Conservation (phyloP, 2,888 invertebrate species). For the Tetragonisca angustula region DNA sequence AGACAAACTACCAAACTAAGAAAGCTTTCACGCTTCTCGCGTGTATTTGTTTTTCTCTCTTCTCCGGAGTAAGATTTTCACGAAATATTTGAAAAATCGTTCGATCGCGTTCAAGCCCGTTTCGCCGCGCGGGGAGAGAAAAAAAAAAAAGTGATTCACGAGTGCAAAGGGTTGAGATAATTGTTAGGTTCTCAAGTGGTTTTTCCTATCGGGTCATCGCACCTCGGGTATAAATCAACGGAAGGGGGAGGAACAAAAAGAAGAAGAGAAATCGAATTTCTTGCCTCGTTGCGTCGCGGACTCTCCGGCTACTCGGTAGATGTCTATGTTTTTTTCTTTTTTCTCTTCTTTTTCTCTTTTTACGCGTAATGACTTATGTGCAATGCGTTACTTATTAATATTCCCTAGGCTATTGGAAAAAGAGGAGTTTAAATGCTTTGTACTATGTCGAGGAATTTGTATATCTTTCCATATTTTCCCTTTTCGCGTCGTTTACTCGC, state of each 20-base stretch:
- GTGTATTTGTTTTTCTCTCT: neutral
- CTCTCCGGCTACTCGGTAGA: conserved; percentile 49
- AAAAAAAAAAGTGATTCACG: neutral
- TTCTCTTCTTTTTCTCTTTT: neutral
- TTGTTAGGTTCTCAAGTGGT: neutral
- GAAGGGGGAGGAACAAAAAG: neutral
- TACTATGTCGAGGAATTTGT: conserved; percentile 84
- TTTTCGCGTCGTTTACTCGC: conserved; percentile 67
- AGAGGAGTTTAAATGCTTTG: conserved; percentile 82
- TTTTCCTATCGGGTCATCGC: neutral
- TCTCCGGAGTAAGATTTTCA: neutral
- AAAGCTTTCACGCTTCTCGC: neutral
- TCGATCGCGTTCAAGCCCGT: too few species aligned
- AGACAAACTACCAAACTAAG: neutral
- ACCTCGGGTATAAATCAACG: neutral
- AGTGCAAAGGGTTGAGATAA: conserved; percentile 1
- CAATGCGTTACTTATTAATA: conserved; percentile 54
- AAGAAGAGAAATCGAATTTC: neutral
- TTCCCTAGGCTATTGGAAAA: conserved; percentile 68
- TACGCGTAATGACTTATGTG: conserved; percentile 54
- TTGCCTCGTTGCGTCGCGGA: conserved; percentile 36
- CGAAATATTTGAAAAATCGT: neutral
- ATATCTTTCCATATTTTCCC: conserved; percentile 74
- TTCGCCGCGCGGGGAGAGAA: fast-evolving
- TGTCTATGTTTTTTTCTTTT: conserved; percentile 4